Base-by-base conservation (phyloP, 30 jellyfish, hydroid and myxozoan species). In the Cassiopea andromeda region DNA sequence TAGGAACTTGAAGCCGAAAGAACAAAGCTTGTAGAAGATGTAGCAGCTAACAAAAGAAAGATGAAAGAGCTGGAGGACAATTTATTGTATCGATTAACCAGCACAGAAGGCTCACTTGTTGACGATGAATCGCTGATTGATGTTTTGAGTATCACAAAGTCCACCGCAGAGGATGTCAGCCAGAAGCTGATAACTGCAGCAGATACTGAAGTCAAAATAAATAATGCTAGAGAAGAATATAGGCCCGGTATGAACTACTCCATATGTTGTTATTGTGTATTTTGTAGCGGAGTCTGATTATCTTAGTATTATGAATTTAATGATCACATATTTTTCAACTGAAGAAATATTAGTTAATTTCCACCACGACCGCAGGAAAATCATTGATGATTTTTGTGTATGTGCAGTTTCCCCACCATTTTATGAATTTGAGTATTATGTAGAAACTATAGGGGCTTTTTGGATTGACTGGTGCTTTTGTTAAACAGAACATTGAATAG, bases 81-180 rank as follows among this genome's bases (percentile, higher is more conserved):
- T 69, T 68, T 91, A 69, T 74, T 91, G 69, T 86, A 74, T 74
- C 95, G 98, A 2, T 81, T 92, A 46, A 92, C 98, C 6, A 92
- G 98, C 66, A 81, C 93, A 19, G 85, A 92, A 73, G 98, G 98
- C 18, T 92, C 98, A 1, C 91, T 92, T 18, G 98, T 92, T 15
- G 98, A 92, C n/a, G 98, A 92, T 59, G 98, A 92, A 74, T 85
- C 98, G 48, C 57, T 92, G 90, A 86, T 92, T 75, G 98, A 92
- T 38, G 98, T 92, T 14, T 68, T 92, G 87, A 81, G 98, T 7
- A 92, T 27, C 49, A 92, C 98, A 2, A 92, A 92, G 61, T 48
- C 95, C 13, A 92, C 98, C 54, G 95, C 98, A 6, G 98, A 92
- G 76, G 98, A 92, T 19, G 98, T 92, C 69, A 82, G 84, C 27